A percentile compares a stretch with the other conserved stretches of the same genome.
Conservation (phyloP, 2,888 invertebrate genomes). For the Eueremaeus valkanovi region DNA sequence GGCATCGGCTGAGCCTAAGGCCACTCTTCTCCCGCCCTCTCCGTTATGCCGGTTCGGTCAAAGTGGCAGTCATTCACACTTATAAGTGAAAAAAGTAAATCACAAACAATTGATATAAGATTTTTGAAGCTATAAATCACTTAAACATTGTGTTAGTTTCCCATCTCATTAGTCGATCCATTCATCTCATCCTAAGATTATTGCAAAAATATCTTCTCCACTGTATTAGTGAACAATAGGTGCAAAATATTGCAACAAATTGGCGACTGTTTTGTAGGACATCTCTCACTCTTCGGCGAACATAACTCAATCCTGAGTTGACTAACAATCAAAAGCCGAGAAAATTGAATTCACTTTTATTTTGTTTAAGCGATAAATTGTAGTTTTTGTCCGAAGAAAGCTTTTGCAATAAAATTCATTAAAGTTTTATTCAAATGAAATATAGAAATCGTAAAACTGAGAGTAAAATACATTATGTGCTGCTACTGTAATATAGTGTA, state of each 20-base stretch:
- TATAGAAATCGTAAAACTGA: neutral
- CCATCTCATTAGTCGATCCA: conserved; percentile 23
- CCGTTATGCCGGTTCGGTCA: conserved; percentile 27
- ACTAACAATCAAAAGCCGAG: neutral
- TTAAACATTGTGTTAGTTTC: neutral
- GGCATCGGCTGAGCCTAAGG: conserved; percentile 9
- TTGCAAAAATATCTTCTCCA: neutral
- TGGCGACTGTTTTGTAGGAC: neutral
- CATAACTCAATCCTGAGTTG: neutral
- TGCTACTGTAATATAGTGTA: too few species aligned
- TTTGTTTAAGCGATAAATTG: too few species aligned
- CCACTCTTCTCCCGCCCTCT: conserved; percentile 24
- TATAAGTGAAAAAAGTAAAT: conserved; percentile 33
- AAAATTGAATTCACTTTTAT: conserved; percentile 2
- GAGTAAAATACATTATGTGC: too few species aligned
- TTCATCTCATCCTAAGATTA: conserved; percentile 24
- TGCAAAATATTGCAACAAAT: conserved; percentile 11
- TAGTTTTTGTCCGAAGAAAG: neutral
- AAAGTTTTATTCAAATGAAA: neutral
- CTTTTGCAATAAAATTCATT: neutral
- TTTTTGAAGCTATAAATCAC: conserved; percentile 25
- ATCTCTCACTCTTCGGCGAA: conserved; percentile 4
- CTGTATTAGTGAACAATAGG: conserved; percentile 11
- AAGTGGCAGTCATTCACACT: conserved; percentile 20
- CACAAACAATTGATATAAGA: conserved; percentile 7